Base-by-base conservation (phyloP, 1,140 invertebrate genomes). In the Drosophila arawakana region DNA sequence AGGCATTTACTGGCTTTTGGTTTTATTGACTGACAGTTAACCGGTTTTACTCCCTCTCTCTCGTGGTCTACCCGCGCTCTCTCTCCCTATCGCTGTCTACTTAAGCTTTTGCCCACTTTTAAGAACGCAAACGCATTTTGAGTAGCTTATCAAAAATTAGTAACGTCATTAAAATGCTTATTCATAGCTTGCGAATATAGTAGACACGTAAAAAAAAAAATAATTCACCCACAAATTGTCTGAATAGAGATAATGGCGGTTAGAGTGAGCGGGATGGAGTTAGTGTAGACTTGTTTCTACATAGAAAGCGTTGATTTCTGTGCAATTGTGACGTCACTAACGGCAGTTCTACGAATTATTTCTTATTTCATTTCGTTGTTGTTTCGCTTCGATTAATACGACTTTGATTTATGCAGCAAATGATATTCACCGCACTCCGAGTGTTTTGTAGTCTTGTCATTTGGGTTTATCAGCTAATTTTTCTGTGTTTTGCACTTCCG, bases 1-100 rank as follows among this genome's bases (percentile, higher is more conserved):
- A 81, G 70, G 82, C 75, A 86, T 85, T 86, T 86, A 57, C 76
- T 80, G 76, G 50, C 52, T 61, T 74, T 74, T 71, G 58, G 77
- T 73, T 83, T 83, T 80, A 80, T 62, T 73, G 77, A 75, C 49
- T 46, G 65, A 59, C 65, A 54, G 62, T 66, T 69, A 84, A 84
- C 81, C 81, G 81, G 81, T 84, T 84, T 80, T 52, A 63, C 46
- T 58, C 54, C 60, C 58, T 59, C 37, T 70, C 41, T 41, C 30
- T 25, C 54, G 15, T 15, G 15, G 15, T 49, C 57, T 74, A 15
- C 15, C 15, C 66, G 50, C 68, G 15, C 66, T 61, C 63, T 46
- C n/a, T 60, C 50, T 71, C 2, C 49, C 43, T 25, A 11, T 43
- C 9, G 10, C 21, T 41, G 9, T 34, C 21, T 60, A 2, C 47